A percentile compares a stretch with the other conserved stretches of the same genome.
Evolutionary conservation across 2,113 vertebrate genomes (phyloP).

Genomic region (Plotosus lineatus): DNA sequence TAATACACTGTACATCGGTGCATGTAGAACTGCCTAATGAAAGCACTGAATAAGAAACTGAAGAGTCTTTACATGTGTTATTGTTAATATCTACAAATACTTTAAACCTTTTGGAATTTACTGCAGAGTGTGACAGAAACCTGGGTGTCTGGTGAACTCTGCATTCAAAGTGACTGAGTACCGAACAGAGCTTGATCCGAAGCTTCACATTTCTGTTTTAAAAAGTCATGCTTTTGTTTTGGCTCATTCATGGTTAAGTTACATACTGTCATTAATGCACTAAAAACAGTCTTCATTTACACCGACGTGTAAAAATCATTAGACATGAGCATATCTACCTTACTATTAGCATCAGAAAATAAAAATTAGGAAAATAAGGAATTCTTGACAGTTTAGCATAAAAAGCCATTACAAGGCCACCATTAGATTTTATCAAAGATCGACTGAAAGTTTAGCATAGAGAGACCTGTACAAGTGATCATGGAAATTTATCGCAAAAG

Average conservation of each 20-base stretch:
- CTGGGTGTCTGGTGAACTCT: neutral
- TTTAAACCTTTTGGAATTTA: neutral
- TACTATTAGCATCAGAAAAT: constrained; percentile 31
- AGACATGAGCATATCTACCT: constrained; percentile 14
- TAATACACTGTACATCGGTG: constrained; percentile 61
- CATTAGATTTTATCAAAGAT: constrained; percentile 30
- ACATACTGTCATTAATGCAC: neutral
- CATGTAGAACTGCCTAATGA: constrained; percentile 27
- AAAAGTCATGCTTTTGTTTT: constrained; percentile 17
- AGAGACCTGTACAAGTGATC: constrained; percentile 12
- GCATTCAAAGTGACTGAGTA: neutral
- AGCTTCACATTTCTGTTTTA: constrained; percentile 17
- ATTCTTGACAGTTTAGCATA: constrained; percentile 26
- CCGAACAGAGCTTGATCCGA: neutral
- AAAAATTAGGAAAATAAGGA: constrained; percentile 32
- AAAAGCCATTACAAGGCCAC: constrained; percentile 26
- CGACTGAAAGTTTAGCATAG: constrained; percentile 17
- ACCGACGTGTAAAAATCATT: constrained; percentile 33
- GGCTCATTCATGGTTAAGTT: neutral
- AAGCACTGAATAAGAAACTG: constrained; percentile 4
- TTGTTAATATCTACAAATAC: neutral
- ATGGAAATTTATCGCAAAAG: constrained; percentile 43
- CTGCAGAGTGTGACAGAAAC: neutral
- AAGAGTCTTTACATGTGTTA: neutral
- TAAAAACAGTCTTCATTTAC: constrained; percentile 41